phyloP scores from a whole-genome alignment of 2,888 invertebrate genomes.

The Hirtodrosophila alboralis region DNA sequence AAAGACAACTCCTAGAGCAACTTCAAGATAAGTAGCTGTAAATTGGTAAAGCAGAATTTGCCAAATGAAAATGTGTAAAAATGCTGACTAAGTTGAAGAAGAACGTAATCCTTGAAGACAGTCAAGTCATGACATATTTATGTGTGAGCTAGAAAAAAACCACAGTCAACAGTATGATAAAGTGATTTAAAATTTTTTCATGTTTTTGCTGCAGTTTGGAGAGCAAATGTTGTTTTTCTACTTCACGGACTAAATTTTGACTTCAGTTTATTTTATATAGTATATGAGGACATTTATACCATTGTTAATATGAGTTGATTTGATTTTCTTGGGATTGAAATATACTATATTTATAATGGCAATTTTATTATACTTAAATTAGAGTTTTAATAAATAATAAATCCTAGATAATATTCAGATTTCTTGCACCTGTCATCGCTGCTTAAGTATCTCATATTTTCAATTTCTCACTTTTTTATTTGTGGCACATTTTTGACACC shows the following conservation, averaged over 20 bases:
- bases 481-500: conserved; percentile 9
- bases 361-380: too few relatives aligned
- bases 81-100: conserved; percentile 17
- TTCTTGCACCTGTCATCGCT: conserved; percentile 6
- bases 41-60: conserved; percentile 36
- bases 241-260: too few relatives aligned
- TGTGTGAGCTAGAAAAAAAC: conserved; percentile 1
- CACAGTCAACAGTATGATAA: conserved; percentile 9
- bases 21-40: conserved; percentile 43
- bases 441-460: not conserved
- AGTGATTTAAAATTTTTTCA: conserved; percentile 2
- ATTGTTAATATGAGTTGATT: too few relatives aligned
- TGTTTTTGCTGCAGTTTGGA: conserved; percentile 1
- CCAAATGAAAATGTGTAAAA: conserved; percentile 31
- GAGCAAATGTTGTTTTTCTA: not conserved
- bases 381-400: too few relatives aligned
- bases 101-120: conserved; percentile 8
- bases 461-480: conserved; percentile 9
- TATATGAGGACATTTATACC: too few relatives aligned
- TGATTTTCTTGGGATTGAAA: too few relatives aligned
- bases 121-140: conserved; percentile 10
- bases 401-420: too few relatives aligned
- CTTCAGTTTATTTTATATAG: too few relatives aligned
- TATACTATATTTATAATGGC: too few relatives aligned
- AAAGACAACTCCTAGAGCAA: conserved; percentile 2